A percentile compares a stretch with the other conserved stretches of the same genome.
phyloP scores from a whole-genome alignment of 2,797 vertebrate species.

The Centroberyx gerrardi region DNA sequence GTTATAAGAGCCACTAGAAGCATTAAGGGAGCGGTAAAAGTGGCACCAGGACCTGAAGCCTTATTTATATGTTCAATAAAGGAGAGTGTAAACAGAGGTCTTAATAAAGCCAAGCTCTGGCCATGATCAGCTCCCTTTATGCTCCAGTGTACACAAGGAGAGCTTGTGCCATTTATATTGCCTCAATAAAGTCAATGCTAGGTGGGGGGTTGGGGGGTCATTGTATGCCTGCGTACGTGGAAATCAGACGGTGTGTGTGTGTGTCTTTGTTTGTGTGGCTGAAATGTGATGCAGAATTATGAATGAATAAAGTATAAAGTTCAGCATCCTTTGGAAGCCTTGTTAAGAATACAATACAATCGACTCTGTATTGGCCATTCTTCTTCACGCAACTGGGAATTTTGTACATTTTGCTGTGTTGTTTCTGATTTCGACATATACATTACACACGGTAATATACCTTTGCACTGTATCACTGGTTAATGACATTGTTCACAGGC shows the following conservation, averaged over 20 bases:
- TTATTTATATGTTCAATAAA: conserved; percentile 86
- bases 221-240: conserved; percentile 17
- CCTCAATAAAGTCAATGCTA: conserved; percentile 71
- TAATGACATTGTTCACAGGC: not conserved
- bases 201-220: conserved; percentile 39
- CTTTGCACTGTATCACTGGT: not conserved
- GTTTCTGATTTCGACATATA: not conserved
- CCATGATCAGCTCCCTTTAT: conserved; percentile 64
- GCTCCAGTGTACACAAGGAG: conserved; percentile 68
- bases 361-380: not conserved
- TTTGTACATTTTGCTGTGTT: not conserved
- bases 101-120: conserved; percentile 77
- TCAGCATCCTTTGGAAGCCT: conserved; percentile 7
- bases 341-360: conserved; percentile 26
- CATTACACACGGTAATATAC: not conserved
- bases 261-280: not conserved
- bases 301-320: conserved; percentile 42
- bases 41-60: conserved; percentile 60
- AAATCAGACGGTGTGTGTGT: conserved; percentile 21
- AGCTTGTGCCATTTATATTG: conserved; percentile 79
- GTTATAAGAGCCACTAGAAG: conserved; percentile 68
- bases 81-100: conserved; percentile 78
- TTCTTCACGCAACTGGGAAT: not conserved
- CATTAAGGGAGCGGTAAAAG: conserved; percentile 74
- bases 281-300: conserved; percentile 47